Conservation (phyloP, 1,140 invertebrate genomes). For the Dolichoris vasculosae region DNA sequence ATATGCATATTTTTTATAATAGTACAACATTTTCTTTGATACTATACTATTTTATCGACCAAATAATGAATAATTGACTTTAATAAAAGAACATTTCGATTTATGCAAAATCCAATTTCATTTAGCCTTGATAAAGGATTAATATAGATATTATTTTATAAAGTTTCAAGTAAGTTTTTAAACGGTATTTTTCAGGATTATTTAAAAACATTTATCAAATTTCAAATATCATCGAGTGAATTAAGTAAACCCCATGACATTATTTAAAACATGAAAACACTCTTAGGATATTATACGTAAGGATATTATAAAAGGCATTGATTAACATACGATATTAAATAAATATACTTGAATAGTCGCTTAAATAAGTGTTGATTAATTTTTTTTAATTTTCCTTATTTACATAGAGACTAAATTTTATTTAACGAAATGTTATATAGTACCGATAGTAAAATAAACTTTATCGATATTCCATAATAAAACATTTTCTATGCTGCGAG, state of each 20-base stretch:
- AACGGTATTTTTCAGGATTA: background rate
- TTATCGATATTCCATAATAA: background rate
- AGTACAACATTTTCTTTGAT: background rate
- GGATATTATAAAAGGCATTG: background rate
- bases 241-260: background rate
- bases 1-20: background rate
- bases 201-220: background rate
- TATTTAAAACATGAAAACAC: background rate
- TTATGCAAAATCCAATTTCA: slow-evolving; percentile 11
- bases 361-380: background rate
- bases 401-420: background rate
- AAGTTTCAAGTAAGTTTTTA: background rate
- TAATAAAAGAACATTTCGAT: background rate
- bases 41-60: slow-evolving; percentile 4
- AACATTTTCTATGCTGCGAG: background rate
- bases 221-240: background rate
- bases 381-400: background rate
- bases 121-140: background rate
- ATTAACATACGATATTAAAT: background rate
- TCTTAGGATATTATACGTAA: too few species aligned
- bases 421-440: background rate
- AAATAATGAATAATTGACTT: background rate
- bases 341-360: background rate
- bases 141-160: background rate
- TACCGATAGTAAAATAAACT: background rate